These are phyloP conservation scores for Volucella inanis DNA, from an alignment of 2,888 invertebrate species.

Conservation along the genomic window DNA sequence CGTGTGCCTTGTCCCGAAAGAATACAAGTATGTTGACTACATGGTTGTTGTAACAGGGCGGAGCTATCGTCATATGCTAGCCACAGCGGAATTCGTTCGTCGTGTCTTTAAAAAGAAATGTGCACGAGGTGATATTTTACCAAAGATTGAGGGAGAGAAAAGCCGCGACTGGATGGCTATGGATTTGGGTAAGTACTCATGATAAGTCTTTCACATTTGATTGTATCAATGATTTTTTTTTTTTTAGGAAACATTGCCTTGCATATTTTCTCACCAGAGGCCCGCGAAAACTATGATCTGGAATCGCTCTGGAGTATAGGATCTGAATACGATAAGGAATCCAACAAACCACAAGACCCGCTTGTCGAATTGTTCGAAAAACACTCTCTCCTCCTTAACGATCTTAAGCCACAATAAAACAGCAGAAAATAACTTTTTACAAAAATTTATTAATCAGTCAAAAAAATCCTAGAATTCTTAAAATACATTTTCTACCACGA, in stretches of 20 bases:
- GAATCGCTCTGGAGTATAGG: conserved; percentile 97
- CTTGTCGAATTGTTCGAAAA: conserved; percentile 87
- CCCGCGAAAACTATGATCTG: conserved; percentile 90
- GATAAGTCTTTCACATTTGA: background rate
- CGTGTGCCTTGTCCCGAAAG: conserved; percentile 89
- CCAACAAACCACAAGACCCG: conserved; percentile 85
- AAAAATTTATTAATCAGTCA: conserved; percentile 63
- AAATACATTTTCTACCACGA: conserved; percentile 78
- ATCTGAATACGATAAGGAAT: conserved; percentile 89
- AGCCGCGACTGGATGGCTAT: conserved; percentile 94
- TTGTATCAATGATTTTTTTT: conserved; percentile 1
- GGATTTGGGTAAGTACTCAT: conserved; percentile 88
- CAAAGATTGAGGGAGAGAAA: conserved; percentile 90
- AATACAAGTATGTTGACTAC: conserved; percentile 92
- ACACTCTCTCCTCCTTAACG: conserved; percentile 85
- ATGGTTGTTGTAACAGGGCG: conserved; percentile 91
- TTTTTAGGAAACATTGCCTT: conserved; percentile 94
- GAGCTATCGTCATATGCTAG: conserved; percentile 89
- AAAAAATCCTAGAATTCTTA: conserved; percentile 47
- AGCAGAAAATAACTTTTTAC: conserved; percentile 38
- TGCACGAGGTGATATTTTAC: conserved; percentile 86
- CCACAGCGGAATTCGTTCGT: conserved; percentile 89
- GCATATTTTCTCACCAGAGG: conserved; percentile 91
- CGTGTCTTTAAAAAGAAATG: conserved; percentile 90
- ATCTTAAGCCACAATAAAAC: conserved; percentile 70